Conservation (phyloP, 30 jellyfish, hydroid and myxozoan species). For the Mastigias papua region DNA sequence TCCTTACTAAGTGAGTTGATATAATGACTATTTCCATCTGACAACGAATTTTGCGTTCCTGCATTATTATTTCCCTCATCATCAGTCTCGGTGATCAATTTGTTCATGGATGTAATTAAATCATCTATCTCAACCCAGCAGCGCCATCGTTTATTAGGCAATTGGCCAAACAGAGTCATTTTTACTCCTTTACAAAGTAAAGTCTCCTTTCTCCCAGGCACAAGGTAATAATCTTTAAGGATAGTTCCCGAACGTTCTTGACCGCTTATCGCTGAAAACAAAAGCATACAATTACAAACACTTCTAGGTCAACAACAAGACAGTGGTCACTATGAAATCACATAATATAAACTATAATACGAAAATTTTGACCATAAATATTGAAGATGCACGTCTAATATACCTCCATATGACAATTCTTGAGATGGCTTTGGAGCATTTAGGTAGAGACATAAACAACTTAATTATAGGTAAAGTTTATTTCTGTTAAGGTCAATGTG, state of each 20-base stretch:
- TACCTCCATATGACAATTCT: too few species aligned
- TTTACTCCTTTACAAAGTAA: slow-evolving; percentile 80
- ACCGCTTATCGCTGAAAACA: slow-evolving; percentile 44
- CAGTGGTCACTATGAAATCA: too few species aligned
- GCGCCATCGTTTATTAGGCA: slow-evolving; percentile 90
- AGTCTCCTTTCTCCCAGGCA: slow-evolving; percentile 89
- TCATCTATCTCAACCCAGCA: slow-evolving; percentile 89
- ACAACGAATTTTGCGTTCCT: slow-evolving; percentile 17
- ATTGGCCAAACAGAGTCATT: slow-evolving; percentile 87
- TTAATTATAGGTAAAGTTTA: too few species aligned
- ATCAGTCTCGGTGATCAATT: slow-evolving; percentile 60
- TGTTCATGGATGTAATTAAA: slow-evolving; percentile 72
- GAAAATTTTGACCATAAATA: too few species aligned
- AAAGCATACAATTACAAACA: too few species aligned
- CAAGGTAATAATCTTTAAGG: slow-evolving; percentile 79
- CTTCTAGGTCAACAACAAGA: too few species aligned
- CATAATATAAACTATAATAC: too few species aligned
- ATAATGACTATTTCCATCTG: slow-evolving; percentile 28
- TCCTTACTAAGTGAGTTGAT: slow-evolving; percentile 7
- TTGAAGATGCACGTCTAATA: too few species aligned
- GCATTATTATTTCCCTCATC: slow-evolving; percentile 16
- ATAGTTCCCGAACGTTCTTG: slow-evolving; percentile 54
- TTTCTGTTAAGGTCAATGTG: too few species aligned
- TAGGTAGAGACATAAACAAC: too few species aligned
- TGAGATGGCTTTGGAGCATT: too few species aligned